phyloP scores from a whole-genome alignment of 30 jellyfish, hydroid and myxozoan species.

The Chironex yamaguchii region DNA sequence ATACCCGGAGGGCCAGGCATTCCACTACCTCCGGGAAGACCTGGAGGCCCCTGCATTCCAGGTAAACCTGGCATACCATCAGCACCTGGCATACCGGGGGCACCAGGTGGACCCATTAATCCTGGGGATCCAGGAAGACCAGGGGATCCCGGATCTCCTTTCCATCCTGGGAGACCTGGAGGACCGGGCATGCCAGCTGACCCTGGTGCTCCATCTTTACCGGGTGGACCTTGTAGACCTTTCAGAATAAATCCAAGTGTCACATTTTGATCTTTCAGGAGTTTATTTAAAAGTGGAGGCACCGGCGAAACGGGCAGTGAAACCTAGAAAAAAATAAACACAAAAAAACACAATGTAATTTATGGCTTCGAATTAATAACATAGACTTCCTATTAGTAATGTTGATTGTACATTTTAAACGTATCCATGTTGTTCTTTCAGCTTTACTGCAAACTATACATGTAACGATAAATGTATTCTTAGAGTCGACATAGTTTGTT shows the following conservation, averaged over 20 bases:
- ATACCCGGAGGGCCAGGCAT: slow-evolving; percentile 99
- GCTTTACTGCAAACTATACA: too few relatives aligned
- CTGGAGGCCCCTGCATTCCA: slow-evolving; percentile 99
- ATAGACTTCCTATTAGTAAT: too few relatives aligned
- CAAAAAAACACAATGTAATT: too few relatives aligned
- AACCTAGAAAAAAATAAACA: slow-evolving; percentile 68
- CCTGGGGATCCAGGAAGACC: slow-evolving; percentile 97
- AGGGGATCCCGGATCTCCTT: slow-evolving; percentile 97
- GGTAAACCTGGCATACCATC: slow-evolving; percentile 99
- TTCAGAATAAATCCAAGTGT: slow-evolving; percentile 97
- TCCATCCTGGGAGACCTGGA: slow-evolving; percentile 98
- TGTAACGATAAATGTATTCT: too few relatives aligned
- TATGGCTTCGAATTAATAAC: too few relatives aligned
- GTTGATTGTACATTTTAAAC: too few relatives aligned
- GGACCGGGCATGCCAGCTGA: slow-evolving; percentile 98
- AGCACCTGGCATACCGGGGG: slow-evolving; percentile 94
- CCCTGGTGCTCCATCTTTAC: slow-evolving; percentile 99
- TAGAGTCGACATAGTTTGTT: too few relatives aligned
- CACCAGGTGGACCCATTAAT: slow-evolving; percentile 94
- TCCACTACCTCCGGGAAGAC: slow-evolving; percentile 99
- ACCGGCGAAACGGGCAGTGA: slow-evolving; percentile 99
- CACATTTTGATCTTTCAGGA: slow-evolving; percentile 97
- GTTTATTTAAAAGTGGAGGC: slow-evolving; percentile 97
- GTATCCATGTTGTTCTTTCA: too few relatives aligned
- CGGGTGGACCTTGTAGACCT: slow-evolving; percentile 99